These are phyloP conservation scores for Orycteropus afer DNA, from an alignment of 2,113 vertebrate species.

Conservation along the genomic window DNA sequence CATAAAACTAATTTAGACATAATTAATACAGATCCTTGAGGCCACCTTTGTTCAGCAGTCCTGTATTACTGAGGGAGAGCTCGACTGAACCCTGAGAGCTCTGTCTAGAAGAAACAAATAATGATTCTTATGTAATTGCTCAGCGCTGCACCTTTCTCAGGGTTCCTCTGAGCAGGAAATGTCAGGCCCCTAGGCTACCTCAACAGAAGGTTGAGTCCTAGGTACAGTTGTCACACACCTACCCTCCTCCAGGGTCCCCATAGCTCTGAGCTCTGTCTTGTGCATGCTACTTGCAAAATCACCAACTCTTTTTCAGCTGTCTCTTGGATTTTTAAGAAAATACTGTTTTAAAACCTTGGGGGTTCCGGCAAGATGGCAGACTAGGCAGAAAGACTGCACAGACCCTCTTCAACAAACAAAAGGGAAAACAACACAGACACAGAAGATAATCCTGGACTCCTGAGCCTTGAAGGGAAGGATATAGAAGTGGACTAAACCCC, in stretches of 20 bases:
- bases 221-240: not conserved
- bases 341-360: too few relatives aligned
- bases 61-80: not conserved
- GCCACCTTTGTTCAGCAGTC: not conserved
- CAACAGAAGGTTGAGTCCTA: not conserved
- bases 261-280: not conserved
- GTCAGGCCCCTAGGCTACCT: not conserved
- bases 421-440: too few relatives aligned
- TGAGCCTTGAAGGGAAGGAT: too few relatives aligned
- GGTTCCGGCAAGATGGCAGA: too few relatives aligned
- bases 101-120: not conserved
- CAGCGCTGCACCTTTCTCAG: rapidly evolving
- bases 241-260: not conserved
- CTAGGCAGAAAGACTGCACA: too few relatives aligned
- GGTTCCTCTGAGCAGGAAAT: not conserved
- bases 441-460: too few relatives aligned
- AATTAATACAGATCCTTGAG: not conserved
- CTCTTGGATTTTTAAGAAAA: not conserved
- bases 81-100: not conserved
- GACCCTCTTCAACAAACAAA: too few relatives aligned
- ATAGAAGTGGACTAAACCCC: too few relatives aligned
- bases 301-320: not conserved
- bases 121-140: not conserved
- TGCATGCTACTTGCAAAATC: not conserved
- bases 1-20: not conserved